Evolutionary conservation across 2,888 invertebrate genomes (phyloP).

Genomic region (Cyaniris semiargus): DNA sequence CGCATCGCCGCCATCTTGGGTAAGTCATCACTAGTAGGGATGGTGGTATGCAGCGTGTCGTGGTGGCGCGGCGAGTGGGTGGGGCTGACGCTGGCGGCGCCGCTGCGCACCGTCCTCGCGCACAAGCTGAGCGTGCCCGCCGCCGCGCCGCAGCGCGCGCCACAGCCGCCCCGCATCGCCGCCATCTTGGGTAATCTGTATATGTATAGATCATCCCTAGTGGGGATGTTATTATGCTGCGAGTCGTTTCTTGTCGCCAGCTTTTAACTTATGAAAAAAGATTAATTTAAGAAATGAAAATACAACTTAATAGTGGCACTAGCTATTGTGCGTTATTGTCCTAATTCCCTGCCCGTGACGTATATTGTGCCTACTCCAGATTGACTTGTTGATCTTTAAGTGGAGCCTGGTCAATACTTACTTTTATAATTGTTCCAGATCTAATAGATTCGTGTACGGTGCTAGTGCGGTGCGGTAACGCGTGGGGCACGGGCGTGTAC

Average conservation of each 20-base stretch:
- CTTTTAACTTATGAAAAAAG: too few relatives aligned
- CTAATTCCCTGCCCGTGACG: too few relatives aligned
- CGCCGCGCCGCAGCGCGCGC: slow-evolving; percentile 40
- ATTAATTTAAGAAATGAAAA: too few relatives aligned
- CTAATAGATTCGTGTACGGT: slow-evolving; percentile 74
- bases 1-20: slow-evolving; percentile 53
- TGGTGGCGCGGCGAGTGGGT: slow-evolving; percentile 84
- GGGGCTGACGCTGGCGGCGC: slow-evolving; percentile 80
- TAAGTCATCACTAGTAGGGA: slow-evolving; percentile 71
- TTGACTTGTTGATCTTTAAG: too few relatives aligned
- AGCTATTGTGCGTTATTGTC: too few relatives aligned
- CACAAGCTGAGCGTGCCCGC: slow-evolving; percentile 66
- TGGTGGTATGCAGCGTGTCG: slow-evolving; percentile 80
- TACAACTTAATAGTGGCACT: too few relatives aligned
- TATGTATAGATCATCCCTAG: too few relatives aligned
- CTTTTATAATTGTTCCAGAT: slow-evolving; percentile 50
- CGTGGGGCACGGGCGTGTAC: slow-evolving; percentile 82
- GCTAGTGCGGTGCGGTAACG: slow-evolving; percentile 78
- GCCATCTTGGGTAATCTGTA: slow-evolving; percentile 56
- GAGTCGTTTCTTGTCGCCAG: too few relatives aligned
- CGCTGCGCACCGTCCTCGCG: slow-evolving; percentile 70
- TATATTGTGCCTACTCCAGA: too few relatives aligned
- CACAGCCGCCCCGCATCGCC: slow-evolving; percentile 46
- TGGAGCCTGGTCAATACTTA: too few relatives aligned
- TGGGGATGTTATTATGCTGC: too few relatives aligned